Evolutionary conservation across 2,113 vertebrate species (phyloP).

Genomic region (Melanerpes aurifrons): DNA sequence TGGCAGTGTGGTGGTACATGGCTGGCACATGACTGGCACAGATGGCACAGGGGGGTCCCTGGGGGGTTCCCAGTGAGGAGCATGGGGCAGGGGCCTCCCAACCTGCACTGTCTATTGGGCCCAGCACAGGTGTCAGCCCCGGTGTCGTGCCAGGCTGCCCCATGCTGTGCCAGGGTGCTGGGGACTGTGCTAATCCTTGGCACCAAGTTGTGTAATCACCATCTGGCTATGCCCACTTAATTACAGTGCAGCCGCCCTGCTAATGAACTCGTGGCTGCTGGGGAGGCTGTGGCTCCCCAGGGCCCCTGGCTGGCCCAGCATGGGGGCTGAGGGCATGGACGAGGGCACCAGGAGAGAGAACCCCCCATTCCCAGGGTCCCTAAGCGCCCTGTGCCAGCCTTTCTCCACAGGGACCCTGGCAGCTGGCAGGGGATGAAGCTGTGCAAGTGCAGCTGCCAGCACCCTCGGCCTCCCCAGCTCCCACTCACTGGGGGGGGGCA

Average conservation of each 20-base stretch:
- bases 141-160: background rate
- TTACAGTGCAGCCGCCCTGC: background rate
- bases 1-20: background rate
- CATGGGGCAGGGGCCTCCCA: background rate
- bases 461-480: background rate
- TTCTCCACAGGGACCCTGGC: background rate
- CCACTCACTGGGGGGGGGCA: background rate
- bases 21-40: background rate
- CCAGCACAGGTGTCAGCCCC: no score
- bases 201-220: constrained; percentile 3
- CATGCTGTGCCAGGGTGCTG: background rate
- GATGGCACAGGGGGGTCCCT: no score
- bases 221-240: constrained; percentile 2
- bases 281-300: no score
- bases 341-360: background rate
- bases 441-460: background rate
- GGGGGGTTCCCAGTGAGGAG: background rate
- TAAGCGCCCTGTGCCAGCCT: background rate
- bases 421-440: background rate
- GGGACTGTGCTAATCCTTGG: background rate
- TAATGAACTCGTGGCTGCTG: background rate
- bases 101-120: background rate
- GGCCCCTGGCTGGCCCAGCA: background rate
- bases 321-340: background rate
- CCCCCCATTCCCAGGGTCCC: background rate